These are phyloP conservation scores for Lytechinus variegatus DNA, from an alignment of 35 echinoderm and acorn worm species.

Conservation along the genomic window DNA sequence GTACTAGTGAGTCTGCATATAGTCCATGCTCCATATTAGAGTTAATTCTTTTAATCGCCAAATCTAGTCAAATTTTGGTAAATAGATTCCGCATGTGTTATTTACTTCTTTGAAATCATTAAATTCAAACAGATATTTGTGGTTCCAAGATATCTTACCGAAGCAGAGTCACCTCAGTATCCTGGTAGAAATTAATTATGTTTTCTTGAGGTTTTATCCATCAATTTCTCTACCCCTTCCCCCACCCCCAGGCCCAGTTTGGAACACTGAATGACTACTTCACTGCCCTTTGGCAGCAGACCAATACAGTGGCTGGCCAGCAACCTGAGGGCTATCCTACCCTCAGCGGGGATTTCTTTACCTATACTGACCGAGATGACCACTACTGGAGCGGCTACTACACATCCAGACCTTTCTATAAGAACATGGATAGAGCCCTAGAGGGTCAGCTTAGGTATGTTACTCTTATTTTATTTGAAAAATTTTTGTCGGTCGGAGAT, in stretches of 20 bases:
- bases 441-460: constrained; percentile 83
- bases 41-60: too few species aligned
- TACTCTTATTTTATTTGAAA: neutral
- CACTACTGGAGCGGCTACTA: constrained; percentile 93
- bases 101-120: too few species aligned
- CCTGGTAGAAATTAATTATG: too few species aligned
- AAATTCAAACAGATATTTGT: too few species aligned
- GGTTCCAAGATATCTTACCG: too few species aligned
- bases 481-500: neutral
- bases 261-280: constrained; percentile 96
- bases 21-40: too few species aligned
- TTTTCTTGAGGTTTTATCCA: neutral
- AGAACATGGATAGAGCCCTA: constrained; percentile 86
- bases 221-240: neutral
- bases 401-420: constrained; percentile 90
- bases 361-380: constrained; percentile 82
- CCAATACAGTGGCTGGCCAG: constrained; percentile 64
- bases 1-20: too few species aligned
- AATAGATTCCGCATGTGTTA: too few species aligned
- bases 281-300: constrained; percentile 72
- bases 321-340: constrained; percentile 85
- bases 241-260: constrained; percentile 75
- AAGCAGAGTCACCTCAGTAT: too few species aligned
- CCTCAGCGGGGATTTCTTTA: constrained; percentile 90
- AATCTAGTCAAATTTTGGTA: too few species aligned